Conservation (phyloP, 2,113 vertebrate genomes). For the Trochalopteron elliotii region DNA sequence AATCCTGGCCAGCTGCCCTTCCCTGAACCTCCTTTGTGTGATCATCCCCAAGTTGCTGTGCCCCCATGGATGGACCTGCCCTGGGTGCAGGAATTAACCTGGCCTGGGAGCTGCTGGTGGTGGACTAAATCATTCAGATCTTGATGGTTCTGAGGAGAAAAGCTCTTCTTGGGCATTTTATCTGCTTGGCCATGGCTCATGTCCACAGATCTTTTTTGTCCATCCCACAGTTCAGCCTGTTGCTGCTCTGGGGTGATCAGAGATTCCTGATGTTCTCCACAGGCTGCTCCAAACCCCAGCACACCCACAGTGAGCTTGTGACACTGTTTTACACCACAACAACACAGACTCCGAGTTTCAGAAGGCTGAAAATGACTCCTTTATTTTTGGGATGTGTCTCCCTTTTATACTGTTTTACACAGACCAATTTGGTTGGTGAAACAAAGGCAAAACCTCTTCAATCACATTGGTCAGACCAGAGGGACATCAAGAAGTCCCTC, state of each 20-base stretch:
- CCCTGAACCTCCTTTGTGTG: not conserved
- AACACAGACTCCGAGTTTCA: no score
- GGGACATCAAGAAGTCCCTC: no score
- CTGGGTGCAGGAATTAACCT: not conserved
- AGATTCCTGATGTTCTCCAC: not conserved
- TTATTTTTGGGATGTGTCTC: no score
- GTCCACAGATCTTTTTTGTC: not conserved
- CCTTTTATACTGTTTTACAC: no score
- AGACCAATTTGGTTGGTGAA: no score
- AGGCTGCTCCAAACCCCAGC: not conserved
- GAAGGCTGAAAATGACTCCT: no score
- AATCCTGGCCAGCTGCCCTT: not conserved
- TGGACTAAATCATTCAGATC: not conserved
- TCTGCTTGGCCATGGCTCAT: accelerated
- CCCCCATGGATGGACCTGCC: no score
- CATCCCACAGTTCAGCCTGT: not conserved
- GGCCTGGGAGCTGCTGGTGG: not conserved
- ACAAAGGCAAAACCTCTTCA: no score
- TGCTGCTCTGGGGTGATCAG: not conserved
- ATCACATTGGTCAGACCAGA: no score
- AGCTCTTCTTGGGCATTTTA: not conserved
- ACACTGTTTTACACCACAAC: no score
- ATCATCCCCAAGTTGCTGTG: not conserved
- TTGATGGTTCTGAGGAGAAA: not conserved
- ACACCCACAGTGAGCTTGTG: accelerated